phyloP scores from a whole-genome alignment of 2,113 vertebrate species.

The Dolichotis patagonum region DNA sequence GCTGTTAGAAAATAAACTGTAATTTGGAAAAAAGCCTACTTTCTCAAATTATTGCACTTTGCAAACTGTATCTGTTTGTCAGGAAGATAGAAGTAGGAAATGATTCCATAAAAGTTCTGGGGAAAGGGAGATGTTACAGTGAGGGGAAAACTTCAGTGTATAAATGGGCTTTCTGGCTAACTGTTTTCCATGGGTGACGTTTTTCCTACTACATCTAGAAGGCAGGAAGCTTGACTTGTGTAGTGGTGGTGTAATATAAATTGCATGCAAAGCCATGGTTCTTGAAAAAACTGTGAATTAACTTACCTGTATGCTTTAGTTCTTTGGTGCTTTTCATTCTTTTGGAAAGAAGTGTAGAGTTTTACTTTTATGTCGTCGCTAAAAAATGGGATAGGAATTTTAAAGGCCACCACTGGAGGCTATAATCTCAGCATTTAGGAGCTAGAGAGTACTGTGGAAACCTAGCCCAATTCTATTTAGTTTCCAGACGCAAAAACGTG shows the following conservation, averaged over 20 bases:
- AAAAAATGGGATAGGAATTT: constrained; percentile 60
- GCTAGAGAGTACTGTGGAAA: not conserved
- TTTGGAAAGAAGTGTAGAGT: constrained; percentile 39
- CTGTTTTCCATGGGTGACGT: not conserved
- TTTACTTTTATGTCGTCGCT: constrained; percentile 56
- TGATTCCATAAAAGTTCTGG: constrained; percentile 12
- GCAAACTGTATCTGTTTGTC: not conserved
- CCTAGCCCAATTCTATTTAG: not conserved
- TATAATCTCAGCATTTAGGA: constrained; percentile 39
- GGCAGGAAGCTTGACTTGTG: constrained; percentile 14
- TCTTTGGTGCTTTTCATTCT: constrained; percentile 64
- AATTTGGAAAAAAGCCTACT: constrained; percentile 32
- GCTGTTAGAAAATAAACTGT: constrained; percentile 35
- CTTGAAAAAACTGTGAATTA: constrained; percentile 42
- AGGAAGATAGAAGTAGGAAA: constrained; percentile 2
- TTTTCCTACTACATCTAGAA: not conserved
- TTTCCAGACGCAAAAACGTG: not conserved
- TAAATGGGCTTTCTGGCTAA: constrained; percentile 20
- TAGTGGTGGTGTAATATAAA: constrained; percentile 24
- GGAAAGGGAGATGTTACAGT: not conserved
- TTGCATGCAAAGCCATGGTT: constrained; percentile 9
- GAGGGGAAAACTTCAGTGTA: not conserved
- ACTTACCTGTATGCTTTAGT: constrained; percentile 1
- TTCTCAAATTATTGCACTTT: constrained; percentile 40
- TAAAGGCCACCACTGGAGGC: constrained; percentile 37